phyloP scores from a whole-genome alignment of 2,888 invertebrate species.

The Megastigmus dorsalis region DNA sequence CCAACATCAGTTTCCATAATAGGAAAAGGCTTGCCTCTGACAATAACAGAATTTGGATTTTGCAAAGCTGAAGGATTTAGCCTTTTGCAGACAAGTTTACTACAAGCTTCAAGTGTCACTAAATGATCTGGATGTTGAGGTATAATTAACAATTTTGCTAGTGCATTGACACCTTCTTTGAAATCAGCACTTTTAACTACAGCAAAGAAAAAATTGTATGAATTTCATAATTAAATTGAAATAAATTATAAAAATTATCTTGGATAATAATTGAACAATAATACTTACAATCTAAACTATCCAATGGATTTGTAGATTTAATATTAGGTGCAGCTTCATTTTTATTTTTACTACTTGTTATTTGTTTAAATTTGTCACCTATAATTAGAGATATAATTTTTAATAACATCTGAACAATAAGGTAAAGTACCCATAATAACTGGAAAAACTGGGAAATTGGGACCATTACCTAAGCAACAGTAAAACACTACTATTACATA shows the following conservation, averaged over 20 bases:
- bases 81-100: conserved; percentile 78
- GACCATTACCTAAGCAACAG: too few species aligned
- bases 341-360: conserved; percentile 79
- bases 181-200: conserved; percentile 90
- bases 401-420: too few species aligned
- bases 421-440: too few species aligned
- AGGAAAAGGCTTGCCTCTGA: conserved; percentile 82
- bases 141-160: conserved; percentile 88
- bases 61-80: conserved; percentile 78
- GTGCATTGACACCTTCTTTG: conserved; percentile 84
- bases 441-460: too few species aligned
- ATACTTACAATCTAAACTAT: conserved; percentile 89
- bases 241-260: conserved; percentile 26
- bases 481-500: too few species aligned
- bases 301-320: conserved; percentile 87
- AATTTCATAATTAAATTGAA: conserved; percentile 22
- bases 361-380: conserved; percentile 83
- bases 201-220: conserved; percentile 62
- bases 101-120: conserved; percentile 82
- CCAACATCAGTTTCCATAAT: conserved; percentile 82
- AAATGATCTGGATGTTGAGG: conserved; percentile 88
- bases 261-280: conserved; percentile 4
- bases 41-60: conserved; percentile 76
- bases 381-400: conserved; percentile 62
- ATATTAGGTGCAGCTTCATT: conserved; percentile 82